Base-by-base conservation (phyloP, 2,113 vertebrate species). In the Thomomys bottae region DNA sequence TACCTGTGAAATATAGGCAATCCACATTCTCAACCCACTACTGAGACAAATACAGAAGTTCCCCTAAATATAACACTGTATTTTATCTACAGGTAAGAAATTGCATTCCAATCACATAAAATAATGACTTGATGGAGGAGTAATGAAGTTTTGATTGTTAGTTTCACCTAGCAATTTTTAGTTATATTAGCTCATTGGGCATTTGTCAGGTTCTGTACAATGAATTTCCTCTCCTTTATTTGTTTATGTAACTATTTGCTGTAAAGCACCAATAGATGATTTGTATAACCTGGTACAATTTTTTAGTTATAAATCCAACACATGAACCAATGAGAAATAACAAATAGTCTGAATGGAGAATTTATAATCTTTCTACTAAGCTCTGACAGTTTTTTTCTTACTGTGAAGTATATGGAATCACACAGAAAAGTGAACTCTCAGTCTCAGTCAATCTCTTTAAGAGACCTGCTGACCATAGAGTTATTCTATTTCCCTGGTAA, bases 321-420 rank as follows among this genome's bases (percentile, higher is more conserved):
- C 1, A 61, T 82, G 61, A 80, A 64, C 24, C 32, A 92, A 81
- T 34, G 76, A 30, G 9, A 20, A 72, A 32, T 88, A 83, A 49
- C 34, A 82, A 5, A 82, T 6, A 82, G 59, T 71, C 36, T 96
- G 18, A 26, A n/a, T 7, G 42, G 88, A 94, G 9, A 85, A 67
- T 82, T 68, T 87, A 42, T 26, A 81, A 32, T 45, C 45, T 11
- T 45, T 21, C 3, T 90, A 72, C 68, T 36, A 84, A 87, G 3
- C 23, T 68, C 2, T 30, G 2, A 34, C 6, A 36, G 1, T 42
- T 89, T 26, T 8, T 76, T 82, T 73, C 1, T 88, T 84, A 36
- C 21, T 80, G 18, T 88, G 7, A 79, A 72, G 2, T 23, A 36
- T 36, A 70, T 38, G 63, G 49, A 63, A 5, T 10, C n/a, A 73